Percentiles rank a stretch among this genome's conserved stretches.
These are phyloP conservation scores for Frankliniella intonsa DNA, from an alignment of 2,888 invertebrate genomes.

Conservation along the genomic window DNA sequence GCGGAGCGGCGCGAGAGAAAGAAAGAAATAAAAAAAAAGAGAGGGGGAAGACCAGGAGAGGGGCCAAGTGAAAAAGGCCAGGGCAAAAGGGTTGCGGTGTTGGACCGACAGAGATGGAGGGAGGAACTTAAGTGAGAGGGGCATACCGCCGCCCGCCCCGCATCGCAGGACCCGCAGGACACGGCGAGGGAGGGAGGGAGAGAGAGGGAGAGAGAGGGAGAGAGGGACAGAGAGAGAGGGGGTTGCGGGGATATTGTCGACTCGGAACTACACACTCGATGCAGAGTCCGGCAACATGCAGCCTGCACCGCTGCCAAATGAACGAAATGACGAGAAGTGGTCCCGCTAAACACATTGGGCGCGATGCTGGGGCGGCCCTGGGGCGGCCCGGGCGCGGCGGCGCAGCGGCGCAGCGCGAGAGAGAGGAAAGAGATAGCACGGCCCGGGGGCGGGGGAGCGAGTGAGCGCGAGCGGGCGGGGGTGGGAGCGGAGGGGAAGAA, in stretches of 20 bases:
- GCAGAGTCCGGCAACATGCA: too few relatives aligned
- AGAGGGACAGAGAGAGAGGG: too few relatives aligned
- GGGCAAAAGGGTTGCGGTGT: neutral
- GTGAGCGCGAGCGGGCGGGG: neutral
- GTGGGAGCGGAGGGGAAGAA: neutral
- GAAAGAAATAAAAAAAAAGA: slow-evolving; percentile 29
- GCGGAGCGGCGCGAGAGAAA: neutral
- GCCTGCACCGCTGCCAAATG: neutral
- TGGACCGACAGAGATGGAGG: slow-evolving; percentile 30
- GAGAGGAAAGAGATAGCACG: neutral
- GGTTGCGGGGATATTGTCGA: too few relatives aligned
- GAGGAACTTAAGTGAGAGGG: slow-evolving; percentile 32
- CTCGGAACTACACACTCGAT: too few relatives aligned
- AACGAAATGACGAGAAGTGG: neutral
- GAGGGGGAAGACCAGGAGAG: neutral
- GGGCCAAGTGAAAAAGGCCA: neutral
- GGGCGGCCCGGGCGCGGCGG: slow-evolving; percentile 31
- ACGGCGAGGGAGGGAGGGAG: too few relatives aligned
- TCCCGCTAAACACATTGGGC: slow-evolving; percentile 31
- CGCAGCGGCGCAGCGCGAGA: too few relatives aligned
- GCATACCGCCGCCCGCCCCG: too few relatives aligned
- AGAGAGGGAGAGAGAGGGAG: too few relatives aligned
- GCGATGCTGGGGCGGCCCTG: slow-evolving; percentile 32
- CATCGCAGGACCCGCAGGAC: too few relatives aligned
- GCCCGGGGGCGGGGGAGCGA: neutral